A percentile compares a stretch with the other conserved stretches of the same genome.
Evolutionary conservation across 2,888 invertebrate genomes (phyloP).

Genomic region (Neria commutata): DNA sequence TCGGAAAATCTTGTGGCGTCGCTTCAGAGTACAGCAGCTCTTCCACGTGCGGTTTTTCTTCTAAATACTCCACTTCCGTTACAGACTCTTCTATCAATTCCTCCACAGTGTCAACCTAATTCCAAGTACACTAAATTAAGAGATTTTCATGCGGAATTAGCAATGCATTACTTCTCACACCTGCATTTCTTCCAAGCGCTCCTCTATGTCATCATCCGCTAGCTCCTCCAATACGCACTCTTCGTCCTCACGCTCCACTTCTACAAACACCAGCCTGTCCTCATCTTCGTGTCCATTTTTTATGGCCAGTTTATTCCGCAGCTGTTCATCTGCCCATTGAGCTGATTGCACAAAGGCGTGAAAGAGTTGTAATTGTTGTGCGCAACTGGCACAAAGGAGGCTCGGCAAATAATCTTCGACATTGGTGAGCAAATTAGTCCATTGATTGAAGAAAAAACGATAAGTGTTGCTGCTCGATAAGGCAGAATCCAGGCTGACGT

Average conservation of each 20-base stretch:
- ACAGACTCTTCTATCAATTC: background rate
- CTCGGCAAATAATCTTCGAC: slow-evolving; percentile 28
- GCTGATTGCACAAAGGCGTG: slow-evolving; percentile 25
- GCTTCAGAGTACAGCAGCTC: slow-evolving; percentile 12
- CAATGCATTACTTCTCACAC: background rate
- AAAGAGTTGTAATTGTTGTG: slow-evolving; percentile 20
- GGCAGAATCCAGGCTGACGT: slow-evolving; percentile 31
- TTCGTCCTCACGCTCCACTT: slow-evolving; percentile 21
- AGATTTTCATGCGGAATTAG: background rate
- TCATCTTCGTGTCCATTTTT: background rate
- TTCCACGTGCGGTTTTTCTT: background rate
- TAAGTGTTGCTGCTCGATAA: slow-evolving; percentile 21
- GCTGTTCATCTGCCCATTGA: slow-evolving; percentile 18
- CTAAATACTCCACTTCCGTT: background rate
- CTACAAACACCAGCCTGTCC: background rate
- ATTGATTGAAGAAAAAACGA: slow-evolving; percentile 32
- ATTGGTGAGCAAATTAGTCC: slow-evolving; percentile 31
- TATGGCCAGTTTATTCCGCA: slow-evolving; percentile 11
- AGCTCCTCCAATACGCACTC: slow-evolving; percentile 21
- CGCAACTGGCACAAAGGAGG: slow-evolving; percentile 21
- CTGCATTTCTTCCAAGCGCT: background rate
- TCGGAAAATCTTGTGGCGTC: slow-evolving; percentile 19
- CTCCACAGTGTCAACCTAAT: slow-evolving; percentile 9
- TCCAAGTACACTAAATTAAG: background rate
- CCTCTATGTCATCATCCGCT: background rate